Evolutionary conservation across 2,113 vertebrate genomes (phyloP).

Genomic region (Amblyopsis rosae): DNA sequence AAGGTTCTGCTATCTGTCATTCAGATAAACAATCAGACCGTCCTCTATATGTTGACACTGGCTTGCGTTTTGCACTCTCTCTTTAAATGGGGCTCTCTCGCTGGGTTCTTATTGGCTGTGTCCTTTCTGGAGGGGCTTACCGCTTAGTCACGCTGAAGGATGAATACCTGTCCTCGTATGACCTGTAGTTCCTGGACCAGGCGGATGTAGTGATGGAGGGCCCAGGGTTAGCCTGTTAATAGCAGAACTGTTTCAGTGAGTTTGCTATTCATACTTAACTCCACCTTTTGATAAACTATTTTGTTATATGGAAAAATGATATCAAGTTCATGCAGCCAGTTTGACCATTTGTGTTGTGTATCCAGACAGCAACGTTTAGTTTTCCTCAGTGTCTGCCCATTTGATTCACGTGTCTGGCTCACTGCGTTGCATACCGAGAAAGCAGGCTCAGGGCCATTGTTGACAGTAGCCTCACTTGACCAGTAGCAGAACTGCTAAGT

Average conservation of each 20-base stretch:
- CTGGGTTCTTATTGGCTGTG: conserved; percentile 30
- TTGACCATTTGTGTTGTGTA: conserved; percentile 33
- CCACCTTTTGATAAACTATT: conserved; percentile 17
- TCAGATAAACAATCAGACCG: not conserved
- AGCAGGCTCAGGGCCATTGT: conserved; percentile 18
- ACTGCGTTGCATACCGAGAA: not conserved
- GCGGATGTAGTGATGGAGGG: conserved; percentile 17
- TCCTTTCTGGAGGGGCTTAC: conserved; percentile 25
- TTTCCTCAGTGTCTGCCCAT: conserved; percentile 42
- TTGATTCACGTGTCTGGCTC: conserved; percentile 34
- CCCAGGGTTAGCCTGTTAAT: conserved; percentile 26
- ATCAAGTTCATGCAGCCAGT: conserved; percentile 14
- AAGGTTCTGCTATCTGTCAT: conserved; percentile 14
- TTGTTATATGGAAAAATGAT: conserved; percentile 15
- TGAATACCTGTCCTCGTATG: conserved; percentile 48
- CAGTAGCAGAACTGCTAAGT: not conserved
- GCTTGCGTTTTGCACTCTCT: conserved; percentile 22
- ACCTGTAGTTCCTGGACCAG: conserved; percentile 40
- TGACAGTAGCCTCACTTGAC: not conserved
- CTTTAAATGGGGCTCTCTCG: conserved; percentile 13
- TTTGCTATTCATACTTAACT: not conserved
- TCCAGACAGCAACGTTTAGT: conserved; percentile 37
- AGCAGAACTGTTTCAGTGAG: not conserved
- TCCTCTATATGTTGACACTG: not conserved
- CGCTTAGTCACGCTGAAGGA: conserved; percentile 21